phyloP scores from a whole-genome alignment of 2,888 invertebrate genomes.

The Papilio demoleus region DNA sequence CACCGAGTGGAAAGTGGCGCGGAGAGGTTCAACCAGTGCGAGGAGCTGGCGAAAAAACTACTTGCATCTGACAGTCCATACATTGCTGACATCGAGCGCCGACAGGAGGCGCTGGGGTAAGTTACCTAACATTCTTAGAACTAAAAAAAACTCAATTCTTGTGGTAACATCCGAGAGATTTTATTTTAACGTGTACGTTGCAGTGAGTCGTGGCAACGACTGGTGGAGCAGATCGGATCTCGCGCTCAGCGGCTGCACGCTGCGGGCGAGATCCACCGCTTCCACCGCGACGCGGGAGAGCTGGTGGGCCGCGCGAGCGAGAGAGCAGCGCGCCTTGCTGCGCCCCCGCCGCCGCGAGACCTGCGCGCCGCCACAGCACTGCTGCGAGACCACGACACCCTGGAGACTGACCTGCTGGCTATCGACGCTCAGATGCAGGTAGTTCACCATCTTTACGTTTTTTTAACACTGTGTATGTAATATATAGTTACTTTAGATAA shows the following conservation, averaged over 20 bases:
- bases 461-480: no score
- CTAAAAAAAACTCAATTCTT: no score
- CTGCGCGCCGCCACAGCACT: constrained; percentile 93
- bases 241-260: constrained; percentile 94
- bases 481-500: no score
- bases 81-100: constrained; percentile 91
- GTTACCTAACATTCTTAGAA: constrained; percentile 26
- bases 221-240: constrained; percentile 93
- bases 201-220: constrained; percentile 92
- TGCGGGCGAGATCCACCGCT: constrained; percentile 98
- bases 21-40: constrained; percentile 95
- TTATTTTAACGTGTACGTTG: no score
- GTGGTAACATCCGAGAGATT: no score
- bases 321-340: constrained; percentile 93
- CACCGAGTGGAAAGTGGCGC: constrained; percentile 95
- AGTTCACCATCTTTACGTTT: no score
- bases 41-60: constrained; percentile 94
- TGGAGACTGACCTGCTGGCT: constrained; percentile 93
- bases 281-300: constrained; percentile 96
- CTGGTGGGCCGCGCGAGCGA: constrained; percentile 94
- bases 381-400: constrained; percentile 94
- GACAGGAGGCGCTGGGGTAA: constrained; percentile 94
- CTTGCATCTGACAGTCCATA: constrained; percentile 93
- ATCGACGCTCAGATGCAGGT: constrained; percentile 95
- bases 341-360: constrained; percentile 88